Evolutionary conservation across 1,140 invertebrate genomes (phyloP), one percentile per base, ranked within the genome.

Genomic region (Bombyx mandarina): DNA sequence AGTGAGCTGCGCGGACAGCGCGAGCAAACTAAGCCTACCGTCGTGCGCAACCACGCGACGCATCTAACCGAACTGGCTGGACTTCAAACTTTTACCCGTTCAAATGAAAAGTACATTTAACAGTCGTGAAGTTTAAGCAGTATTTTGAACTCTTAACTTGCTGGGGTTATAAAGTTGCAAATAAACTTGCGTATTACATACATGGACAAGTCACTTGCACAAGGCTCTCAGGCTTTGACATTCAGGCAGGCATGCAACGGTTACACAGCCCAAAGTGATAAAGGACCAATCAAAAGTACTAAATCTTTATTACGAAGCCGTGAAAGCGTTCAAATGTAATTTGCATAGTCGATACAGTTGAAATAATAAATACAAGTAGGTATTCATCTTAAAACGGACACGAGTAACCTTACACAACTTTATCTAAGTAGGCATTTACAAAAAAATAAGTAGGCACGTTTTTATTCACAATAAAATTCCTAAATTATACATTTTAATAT

Each of bases 61-160:
- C 79, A 72, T 77, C 76, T 69, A 73, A 79, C 73, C 67, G 63
- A 69, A 60, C 67, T 64, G 58, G 69, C 67, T 82, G 79, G 81
- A 82, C 81, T 81, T 82, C 82, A 83, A 82, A 84, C 81, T 81
- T 77, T 81, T 79, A 86, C 70, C 66, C 79, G 67, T 63, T 73
- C 72, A 64, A 76, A 62, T 77, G 71, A 69, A 73, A 75, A 74
- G 56, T 59, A 49, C 54, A 58, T 45, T 52, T 45, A 26, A 43
- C n/a, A 35, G 35, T 54, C 56, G 58, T 54, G 7, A 60, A 12
- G n/a, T 48, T 49, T 56, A 35, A 12, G 6, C 9, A 7, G 12
- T 49, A 49, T 26, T 42, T 46, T 60, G 56, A 62, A 48, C n/a
- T 12, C 9, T 43, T 43, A 67, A 81, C 62, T 80, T 62, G 64